These are phyloP conservation scores for Platypus cylindrus DNA, from an alignment of 2,888 invertebrate genomes.

Conservation along the genomic window DNA sequence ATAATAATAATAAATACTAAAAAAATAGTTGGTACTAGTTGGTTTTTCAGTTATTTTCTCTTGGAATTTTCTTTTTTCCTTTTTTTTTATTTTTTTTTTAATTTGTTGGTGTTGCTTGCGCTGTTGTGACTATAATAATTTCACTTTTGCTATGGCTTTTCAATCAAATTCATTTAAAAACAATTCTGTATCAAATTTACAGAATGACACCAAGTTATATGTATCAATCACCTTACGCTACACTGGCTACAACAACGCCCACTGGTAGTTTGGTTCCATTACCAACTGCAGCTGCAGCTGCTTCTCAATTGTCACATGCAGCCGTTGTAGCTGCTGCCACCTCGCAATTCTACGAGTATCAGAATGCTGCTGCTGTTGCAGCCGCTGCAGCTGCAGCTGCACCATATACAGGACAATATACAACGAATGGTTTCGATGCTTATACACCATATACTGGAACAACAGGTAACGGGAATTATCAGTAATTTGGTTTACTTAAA, in stretches of 20 bases:
- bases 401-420: slow-evolving; percentile 59
- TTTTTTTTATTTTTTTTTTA: slow-evolving; percentile 22
- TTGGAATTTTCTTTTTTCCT: no score
- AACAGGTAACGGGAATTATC: no score
- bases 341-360: slow-evolving; percentile 69
- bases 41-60: no score
- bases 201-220: slow-evolving; percentile 68
- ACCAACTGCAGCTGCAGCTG: slow-evolving; percentile 50
- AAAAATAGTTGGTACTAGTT: no score
- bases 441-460: slow-evolving; percentile 57
- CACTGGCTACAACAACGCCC: slow-evolving; percentile 48
- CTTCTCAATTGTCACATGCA: slow-evolving; percentile 60
- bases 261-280: slow-evolving; percentile 58
- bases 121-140: no score
- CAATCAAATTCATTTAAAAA: no score
- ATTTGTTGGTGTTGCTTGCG: slow-evolving; percentile 34
- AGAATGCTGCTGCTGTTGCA: slow-evolving; percentile 53
- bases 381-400: slow-evolving; percentile 47
- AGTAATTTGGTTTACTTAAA: no score
- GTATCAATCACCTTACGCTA: slow-evolving; percentile 62
- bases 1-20: no score
- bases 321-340: slow-evolving; percentile 67
- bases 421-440: slow-evolving; percentile 61
- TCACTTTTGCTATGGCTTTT: no score
- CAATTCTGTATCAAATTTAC: slow-evolving; percentile 25